Evolutionary conservation across 2,888 invertebrate species (phyloP).

Genomic region (Gasteruption jaculator): DNA sequence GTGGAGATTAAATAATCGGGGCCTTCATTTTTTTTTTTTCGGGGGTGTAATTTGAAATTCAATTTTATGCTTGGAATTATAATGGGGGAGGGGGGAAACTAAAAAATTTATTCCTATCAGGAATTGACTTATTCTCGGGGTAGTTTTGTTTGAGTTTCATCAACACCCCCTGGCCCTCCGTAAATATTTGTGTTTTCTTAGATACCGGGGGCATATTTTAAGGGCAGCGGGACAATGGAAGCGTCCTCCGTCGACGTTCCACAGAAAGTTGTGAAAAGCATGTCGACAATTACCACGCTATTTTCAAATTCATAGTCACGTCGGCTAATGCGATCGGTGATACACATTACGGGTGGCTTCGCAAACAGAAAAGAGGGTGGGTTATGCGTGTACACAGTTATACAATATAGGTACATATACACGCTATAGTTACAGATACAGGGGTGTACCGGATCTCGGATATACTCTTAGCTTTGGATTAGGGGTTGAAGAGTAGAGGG

Average conservation of each 20-base stretch:
- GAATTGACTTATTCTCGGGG: too few species aligned
- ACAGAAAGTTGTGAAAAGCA: too few species aligned
- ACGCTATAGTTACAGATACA: too few species aligned
- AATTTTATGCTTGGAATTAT: too few species aligned
- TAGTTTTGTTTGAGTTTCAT: too few species aligned
- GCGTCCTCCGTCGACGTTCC: not conserved
- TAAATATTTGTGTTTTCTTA: too few species aligned
- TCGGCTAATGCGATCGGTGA: slow-evolving; percentile 42
- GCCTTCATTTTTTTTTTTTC: too few species aligned
- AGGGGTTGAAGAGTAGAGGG: slow-evolving; percentile 23
- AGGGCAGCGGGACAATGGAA: not conserved
- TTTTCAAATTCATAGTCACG: slow-evolving; percentile 40
- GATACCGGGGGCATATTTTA: slow-evolving; percentile 2
- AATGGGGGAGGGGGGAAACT: too few species aligned
- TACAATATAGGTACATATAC: too few species aligned
- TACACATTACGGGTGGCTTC: slow-evolving; percentile 42
- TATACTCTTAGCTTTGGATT: slow-evolving; percentile 25
- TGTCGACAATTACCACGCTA: slow-evolving; percentile 28
- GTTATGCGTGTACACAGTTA: not conserved
- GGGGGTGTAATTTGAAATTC: too few species aligned
- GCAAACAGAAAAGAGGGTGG: slow-evolving; percentile 32
- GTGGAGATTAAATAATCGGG: too few species aligned
- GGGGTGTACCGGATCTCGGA: slow-evolving; percentile 15
- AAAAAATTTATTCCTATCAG: too few species aligned
- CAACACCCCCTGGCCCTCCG: not conserved